Percentiles rank a stretch among this genome's conserved stretches.
These are phyloP conservation scores for Channa maculata DNA, from an alignment of 2,113 vertebrate genomes.

Conservation along the genomic window DNA sequence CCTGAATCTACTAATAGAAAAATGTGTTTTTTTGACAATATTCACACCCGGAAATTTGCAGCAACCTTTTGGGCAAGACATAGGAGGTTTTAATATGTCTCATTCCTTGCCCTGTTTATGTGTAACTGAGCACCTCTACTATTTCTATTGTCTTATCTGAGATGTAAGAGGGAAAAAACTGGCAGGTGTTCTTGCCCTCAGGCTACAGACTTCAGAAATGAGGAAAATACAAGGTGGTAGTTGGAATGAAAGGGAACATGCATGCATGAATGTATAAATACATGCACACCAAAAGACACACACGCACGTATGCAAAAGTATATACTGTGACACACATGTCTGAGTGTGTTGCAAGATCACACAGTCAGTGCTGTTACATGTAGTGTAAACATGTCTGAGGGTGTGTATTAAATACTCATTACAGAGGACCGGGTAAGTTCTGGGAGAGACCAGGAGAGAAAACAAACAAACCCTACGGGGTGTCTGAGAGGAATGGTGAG, in stretches of 20 bases:
- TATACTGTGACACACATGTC: slow-evolving; percentile 61
- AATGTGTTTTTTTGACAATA: slow-evolving; percentile 50
- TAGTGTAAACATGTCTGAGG: slow-evolving; percentile 81
- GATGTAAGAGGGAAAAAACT: slow-evolving; percentile 66
- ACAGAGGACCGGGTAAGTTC: slow-evolving; percentile 74
- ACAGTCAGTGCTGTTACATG: slow-evolving; percentile 72
- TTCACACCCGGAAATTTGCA: slow-evolving; percentile 72
- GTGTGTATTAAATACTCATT: slow-evolving; percentile 82
- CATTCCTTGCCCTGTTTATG: slow-evolving; percentile 61
- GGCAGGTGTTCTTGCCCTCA: slow-evolving; percentile 78
- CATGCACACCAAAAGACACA: slow-evolving; percentile 25
- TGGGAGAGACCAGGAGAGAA: slow-evolving; percentile 79
- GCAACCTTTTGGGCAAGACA: slow-evolving; percentile 60
- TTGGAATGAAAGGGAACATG: slow-evolving; percentile 65
- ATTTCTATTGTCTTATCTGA: slow-evolving; percentile 79
- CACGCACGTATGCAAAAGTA: slow-evolving; percentile 25
- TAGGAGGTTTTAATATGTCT: slow-evolving; percentile 66
- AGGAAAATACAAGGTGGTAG: slow-evolving; percentile 70
- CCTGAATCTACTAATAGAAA: slow-evolving; percentile 57
- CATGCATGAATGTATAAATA: slow-evolving; percentile 42
- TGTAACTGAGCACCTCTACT: slow-evolving; percentile 74
- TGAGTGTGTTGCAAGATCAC: slow-evolving; percentile 74
- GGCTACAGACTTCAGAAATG: slow-evolving; percentile 76
- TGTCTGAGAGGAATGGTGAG: slow-evolving; percentile 61
- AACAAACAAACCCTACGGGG: slow-evolving; percentile 81